Evolutionary conservation across 2,113 vertebrate species (phyloP), one percentile per base, ranked within the genome.

Genomic region (Dinomys branickii): DNA sequence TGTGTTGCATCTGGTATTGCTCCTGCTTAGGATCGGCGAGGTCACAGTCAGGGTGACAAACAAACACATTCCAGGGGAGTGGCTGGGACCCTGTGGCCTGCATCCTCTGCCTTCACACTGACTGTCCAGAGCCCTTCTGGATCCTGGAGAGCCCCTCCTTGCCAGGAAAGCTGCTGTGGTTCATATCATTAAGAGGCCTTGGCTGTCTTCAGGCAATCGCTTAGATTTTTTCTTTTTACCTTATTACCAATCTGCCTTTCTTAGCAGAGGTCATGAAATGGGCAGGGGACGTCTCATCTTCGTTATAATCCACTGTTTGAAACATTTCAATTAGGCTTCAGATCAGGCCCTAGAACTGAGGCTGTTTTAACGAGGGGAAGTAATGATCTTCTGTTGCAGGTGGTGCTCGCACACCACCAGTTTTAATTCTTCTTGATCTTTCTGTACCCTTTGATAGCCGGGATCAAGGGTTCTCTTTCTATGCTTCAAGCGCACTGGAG

Each of bases 401-500:
- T 98, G 98, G 98, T 98, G 97, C 98, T 98, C 98, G 98, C 98
- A 98, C 98, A 97, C 98, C 98, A 98, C 98, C 98, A 98, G 97
- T 98, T 98, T 99, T 98, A 99, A 99, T 99, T 99, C 98, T 98
- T 98, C 98, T 99, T 99, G 98, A 99, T 99, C 98, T 98, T 98
- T 96, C 98, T 98, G 98, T 98, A 99, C 98, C 98, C 98, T 99
- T 99, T 99, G 98, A 99, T 98, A 98, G 97, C 97, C 98, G 59
- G 98, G 98, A 99, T 99, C 98, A 99, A 99, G 98, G 98, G 98
- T 98, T 98, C 98, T 98, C 98, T 98, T 97, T 96, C 98, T 98
- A 96, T 59, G 98, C 98, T 98, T 98, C 96, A 98, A 98, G 98
- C 98, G 95, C 95, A 96, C 97, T 19, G 97, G 97, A 98, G 97